Evolutionary conservation across 2,888 invertebrate species (phyloP), one percentile per base, ranked within the genome.

Genomic region (Mechanitis messenoides): DNA sequence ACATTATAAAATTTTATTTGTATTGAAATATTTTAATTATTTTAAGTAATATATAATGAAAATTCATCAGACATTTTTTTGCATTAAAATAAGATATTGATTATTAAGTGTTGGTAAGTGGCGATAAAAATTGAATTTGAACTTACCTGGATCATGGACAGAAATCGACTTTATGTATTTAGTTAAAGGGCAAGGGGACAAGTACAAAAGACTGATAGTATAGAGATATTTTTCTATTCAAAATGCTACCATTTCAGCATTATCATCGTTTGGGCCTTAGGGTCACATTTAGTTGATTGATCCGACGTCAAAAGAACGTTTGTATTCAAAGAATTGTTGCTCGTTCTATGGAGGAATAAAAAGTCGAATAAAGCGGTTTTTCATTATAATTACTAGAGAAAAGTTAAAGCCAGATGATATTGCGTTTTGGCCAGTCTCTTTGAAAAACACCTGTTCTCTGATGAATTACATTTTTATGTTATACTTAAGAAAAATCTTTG

Each of bases 231-330:
- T 42, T 53, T 55, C 59, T 9, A 56, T 62, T 59, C 56, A 61
- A 62, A 62, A 54, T 53, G 46, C 55, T 55, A 58, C 53, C 45
- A 56, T 56, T 33, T 45, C 56, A 62, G 53, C 59, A 59, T 56
- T 58, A n/a, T 56, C 53, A 59, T 56, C 56, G 59, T 55, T 59
- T 31, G 53, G 58, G 62, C 56, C 66, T 67, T 67, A 65, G 64
- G 68, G 69, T 77, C 75, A 78, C 81, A 80, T 80, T 81, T 76
- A 75, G 70, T 73, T 79, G 79, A 80, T 80, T 78, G 79, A 79
- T 77, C 76, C 76, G 28, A 60, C 63, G 63, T 64, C 75, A 65
- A 68, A 70, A 66, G 65, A 70, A 65, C 76, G 71, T 78, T 79
- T 78, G 75, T 80, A 74, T 77, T 78, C 75, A 75, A 75, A 75